Conservation (phyloP, 2,888 invertebrate genomes). For the Xestia rhomboidea region DNA sequence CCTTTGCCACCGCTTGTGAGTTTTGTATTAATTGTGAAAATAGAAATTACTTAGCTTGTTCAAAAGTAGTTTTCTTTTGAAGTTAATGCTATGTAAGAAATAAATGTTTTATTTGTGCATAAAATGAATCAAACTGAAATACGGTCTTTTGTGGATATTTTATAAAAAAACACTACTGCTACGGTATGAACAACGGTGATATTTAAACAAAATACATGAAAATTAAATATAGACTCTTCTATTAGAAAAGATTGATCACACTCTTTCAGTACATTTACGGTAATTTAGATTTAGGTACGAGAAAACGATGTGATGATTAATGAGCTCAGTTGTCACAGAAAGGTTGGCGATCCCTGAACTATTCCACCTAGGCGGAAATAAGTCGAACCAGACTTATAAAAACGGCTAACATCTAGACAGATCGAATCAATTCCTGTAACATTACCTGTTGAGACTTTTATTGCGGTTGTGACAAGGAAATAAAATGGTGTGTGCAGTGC, state of each 20-base stretch:
- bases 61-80: conserved; percentile 5
- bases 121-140: not conserved
- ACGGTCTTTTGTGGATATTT: not conserved
- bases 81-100: not conserved
- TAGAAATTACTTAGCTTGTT: not conserved
- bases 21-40: not conserved
- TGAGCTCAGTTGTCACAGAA: conserved; percentile 32
- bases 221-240: not conserved
- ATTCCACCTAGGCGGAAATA: conserved; percentile 84
- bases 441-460: conserved; percentile 65
- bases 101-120: not conserved
- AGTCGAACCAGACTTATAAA: conserved; percentile 81
- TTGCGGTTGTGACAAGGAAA: conserved; percentile 66
- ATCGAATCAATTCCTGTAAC: conserved; percentile 77
- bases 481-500: conserved; percentile 79
- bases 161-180: not conserved
- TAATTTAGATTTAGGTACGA: not conserved
- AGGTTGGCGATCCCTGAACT: conserved; percentile 78
- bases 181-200: not conserved
- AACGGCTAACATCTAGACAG: conserved; percentile 75
- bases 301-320: not conserved
- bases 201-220: not conserved
- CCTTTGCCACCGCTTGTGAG: not conserved
- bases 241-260: not conserved
- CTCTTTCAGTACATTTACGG: not conserved